Evolutionary conservation across 2,113 vertebrate genomes (phyloP), one percentile per base, ranked within the genome.

Genomic region (Dasyprocta punctata): DNA sequence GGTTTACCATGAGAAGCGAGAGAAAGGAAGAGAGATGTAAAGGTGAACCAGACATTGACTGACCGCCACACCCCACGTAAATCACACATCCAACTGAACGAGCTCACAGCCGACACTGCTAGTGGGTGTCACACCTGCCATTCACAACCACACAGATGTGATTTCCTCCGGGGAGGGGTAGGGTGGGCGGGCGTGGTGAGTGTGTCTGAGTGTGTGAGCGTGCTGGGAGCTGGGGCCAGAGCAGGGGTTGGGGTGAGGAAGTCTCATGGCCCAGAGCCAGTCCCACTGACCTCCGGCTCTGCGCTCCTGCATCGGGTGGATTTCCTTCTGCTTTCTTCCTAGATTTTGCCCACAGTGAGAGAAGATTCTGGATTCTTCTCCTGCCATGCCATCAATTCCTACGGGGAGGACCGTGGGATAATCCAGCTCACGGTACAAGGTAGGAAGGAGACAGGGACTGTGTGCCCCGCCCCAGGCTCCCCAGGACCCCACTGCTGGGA

Each of bases 391-490:
- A 99, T 99, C 98, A 99, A 99, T 99, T 99, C 99, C 8, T 99
- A 99, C 0, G 99, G 99, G 69, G 99, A 99, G 98, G 99, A 99
- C 97, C 99, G 99, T 96, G 99, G 99, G 94, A 99, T 99, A 98
- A 99, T 99, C 96, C 99, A 99, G 98, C 99, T 99, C 96, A 99
- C 99, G 36, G 99, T 99, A 95, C 99, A 99, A 99, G 99, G 99
- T 99, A 98, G 98, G 98, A 89, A 93, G 89, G 96, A 71, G 95
- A 88, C 84, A 95, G 89, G 52, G 95, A 96, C 82, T 63, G 75
- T 33, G n/a, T 86, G 92, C 41, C 24, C 61, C 0, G 94, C 87
- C 87, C 91, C 52, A 54, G 95, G 93, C 95, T 84, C 71, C 93
- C 47, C 47, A 20, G 86, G 63, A 36, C 11, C 36, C 80, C 77